Evolutionary conservation across 92 coral and sea anemone species (phyloP).

Genomic region (Heteractis magnifica): DNA sequence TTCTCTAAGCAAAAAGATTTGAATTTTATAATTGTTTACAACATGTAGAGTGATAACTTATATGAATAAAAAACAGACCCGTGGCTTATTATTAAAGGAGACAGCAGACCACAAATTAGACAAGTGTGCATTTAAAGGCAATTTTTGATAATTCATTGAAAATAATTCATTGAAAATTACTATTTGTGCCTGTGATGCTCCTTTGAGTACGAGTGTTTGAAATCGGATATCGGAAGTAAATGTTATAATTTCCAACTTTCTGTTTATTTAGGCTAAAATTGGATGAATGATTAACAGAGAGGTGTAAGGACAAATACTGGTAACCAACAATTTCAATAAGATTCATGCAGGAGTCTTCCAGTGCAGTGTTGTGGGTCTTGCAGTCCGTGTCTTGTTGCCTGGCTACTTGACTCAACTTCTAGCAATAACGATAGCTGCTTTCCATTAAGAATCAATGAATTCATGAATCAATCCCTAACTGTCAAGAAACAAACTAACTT

Average conservation of each 20-base stretch:
- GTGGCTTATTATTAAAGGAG: no score
- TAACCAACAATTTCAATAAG: background rate
- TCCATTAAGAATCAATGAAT: no score
- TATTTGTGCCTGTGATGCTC: background rate
- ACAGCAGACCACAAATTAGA: no score
- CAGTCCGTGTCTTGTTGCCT: background rate
- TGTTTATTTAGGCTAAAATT: background rate
- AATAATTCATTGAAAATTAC: conserved; percentile 8
- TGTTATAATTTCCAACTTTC: conserved; percentile 4
- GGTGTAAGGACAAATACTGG: conserved; percentile 4
- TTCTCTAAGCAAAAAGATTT: background rate
- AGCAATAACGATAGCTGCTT: no score
- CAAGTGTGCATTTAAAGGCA: no score
- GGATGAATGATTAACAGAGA: conserved; percentile 17
- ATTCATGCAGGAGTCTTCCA: background rate
- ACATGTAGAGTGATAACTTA: background rate
- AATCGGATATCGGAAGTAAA: conserved; percentile 13
- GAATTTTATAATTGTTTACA: background rate
- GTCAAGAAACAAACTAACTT: background rate
- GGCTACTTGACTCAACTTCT: no score
- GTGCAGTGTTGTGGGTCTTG: background rate
- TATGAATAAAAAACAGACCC: background rate
- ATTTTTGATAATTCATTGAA: background rate
- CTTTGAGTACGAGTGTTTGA: background rate
- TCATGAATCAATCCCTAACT: background rate